Evolutionary conservation across 1,140 invertebrate genomes (phyloP).

Genomic region (Drosophila simulans): DNA sequence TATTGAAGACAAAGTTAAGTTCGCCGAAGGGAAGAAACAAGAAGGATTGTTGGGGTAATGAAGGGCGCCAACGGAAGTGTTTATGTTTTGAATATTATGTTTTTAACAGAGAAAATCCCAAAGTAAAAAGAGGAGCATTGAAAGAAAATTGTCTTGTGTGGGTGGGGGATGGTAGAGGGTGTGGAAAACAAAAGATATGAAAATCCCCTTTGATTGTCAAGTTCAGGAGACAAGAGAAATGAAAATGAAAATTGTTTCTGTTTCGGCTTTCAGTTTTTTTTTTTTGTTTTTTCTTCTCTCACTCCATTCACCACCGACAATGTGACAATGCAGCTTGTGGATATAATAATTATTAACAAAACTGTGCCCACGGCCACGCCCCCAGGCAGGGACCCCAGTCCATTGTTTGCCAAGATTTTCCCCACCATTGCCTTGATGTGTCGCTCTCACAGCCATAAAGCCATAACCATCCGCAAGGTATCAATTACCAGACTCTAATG

Average conservation of each 20-base stretch:
- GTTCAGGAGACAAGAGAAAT: slow-evolving; percentile 61
- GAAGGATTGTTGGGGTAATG: slow-evolving; percentile 29
- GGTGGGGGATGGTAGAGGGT: neutral
- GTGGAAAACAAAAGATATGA: slow-evolving; percentile 51
- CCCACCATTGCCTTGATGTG: slow-evolving; percentile 33
- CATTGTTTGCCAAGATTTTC: slow-evolving; percentile 52
- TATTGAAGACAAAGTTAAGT: slow-evolving; percentile 7
- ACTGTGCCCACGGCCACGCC: slow-evolving; percentile 53
- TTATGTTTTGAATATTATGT: slow-evolving; percentile 67
- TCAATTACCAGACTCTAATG: slow-evolving; percentile 79
- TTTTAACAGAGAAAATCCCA: slow-evolving; percentile 43
- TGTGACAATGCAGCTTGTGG: slow-evolving; percentile 56
- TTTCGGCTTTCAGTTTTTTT: neutral
- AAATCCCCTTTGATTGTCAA: slow-evolving; percentile 80
- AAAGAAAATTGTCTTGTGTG: slow-evolving; percentile 25
- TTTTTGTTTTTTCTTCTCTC: slow-evolving; percentile 17
- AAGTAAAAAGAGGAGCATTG: slow-evolving; percentile 20
- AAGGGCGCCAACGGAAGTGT: slow-evolving; percentile 66
- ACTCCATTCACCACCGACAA: slow-evolving; percentile 36
- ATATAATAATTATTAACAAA: slow-evolving; percentile 72
- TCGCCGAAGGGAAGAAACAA: slow-evolving; percentile 14
- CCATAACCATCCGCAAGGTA: slow-evolving; percentile 61
- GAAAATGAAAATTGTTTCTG: slow-evolving; percentile 66
- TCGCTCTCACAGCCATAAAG: slow-evolving; percentile 45
- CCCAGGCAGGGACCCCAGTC: slow-evolving; percentile 20